Base-by-base conservation (phyloP, 1,140 invertebrate genomes). In the Pseudachorutes palmiensis region DNA sequence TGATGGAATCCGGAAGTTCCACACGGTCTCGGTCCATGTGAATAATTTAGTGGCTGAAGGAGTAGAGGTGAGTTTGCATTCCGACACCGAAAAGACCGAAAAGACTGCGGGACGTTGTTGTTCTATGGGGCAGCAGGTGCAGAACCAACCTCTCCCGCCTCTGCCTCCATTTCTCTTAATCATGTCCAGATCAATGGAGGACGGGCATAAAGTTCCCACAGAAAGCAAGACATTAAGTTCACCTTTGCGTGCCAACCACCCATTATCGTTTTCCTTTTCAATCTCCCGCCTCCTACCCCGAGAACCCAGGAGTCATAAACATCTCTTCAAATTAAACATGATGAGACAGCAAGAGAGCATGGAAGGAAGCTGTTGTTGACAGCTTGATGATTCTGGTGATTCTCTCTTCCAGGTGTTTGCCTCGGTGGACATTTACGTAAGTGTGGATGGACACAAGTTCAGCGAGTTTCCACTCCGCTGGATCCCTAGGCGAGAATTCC, bases 1-100 rank as follows among this genome's bases (percentile, higher is more conserved):
- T 66, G 72, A 74, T 49, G 63, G 57, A 51, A 66, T 71, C 24
- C 33, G 72, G 32, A 74, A 71, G 55, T 74, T 74, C 57, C 58
- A 71, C 58, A 55, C 64, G 58, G 66, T 74, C 36, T 70, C 66
- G 66, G 66, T 74, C 58, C 70, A 74, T 63, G 72, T 74, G 66
- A 74, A 74, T 69, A 74, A 74, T 74, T 71, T 71, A 24, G 70
- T 74, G 31, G 70, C 70, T 63, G 70, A 74, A 68, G 72, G 72
- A 31, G 72, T 70, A 9, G 70, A 74, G 72, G 72, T 74, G 66
- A 71, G 58, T 32, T 33, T n/a, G n/a, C n/a, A n/a, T n/a, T n/a
- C n/a, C n/a, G n/a, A n/a, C n/a, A n/a, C n/a, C n/a, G 41, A 29
- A 64, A 29, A 36, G 30, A 51, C 32, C 19, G 22, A 12, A 61